Evolutionary conservation across 2,888 invertebrate species (phyloP), one percentile per base, ranked within the genome.

Genomic region (Drosophila cyrtoloma): DNA sequence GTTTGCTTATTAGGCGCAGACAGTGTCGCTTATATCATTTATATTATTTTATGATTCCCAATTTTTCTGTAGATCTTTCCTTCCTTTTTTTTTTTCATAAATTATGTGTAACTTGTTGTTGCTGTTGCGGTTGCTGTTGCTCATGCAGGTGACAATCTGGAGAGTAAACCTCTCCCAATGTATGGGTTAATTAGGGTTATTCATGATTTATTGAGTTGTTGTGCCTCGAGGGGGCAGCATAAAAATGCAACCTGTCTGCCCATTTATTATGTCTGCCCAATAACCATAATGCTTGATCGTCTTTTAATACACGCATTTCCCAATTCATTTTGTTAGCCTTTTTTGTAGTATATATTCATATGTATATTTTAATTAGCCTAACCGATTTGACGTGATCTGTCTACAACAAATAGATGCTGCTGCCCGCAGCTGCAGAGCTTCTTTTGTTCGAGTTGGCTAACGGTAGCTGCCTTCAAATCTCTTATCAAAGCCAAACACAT

Each of bases 1-100:
- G 42, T 33, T 64, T 62, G 70, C 86, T 87, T 87, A 87, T 87
- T 87, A 86, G 87, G 77, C 89, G 84, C 84, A 90, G 87, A 82
- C 87, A 90, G 90, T 87, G 90, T 90, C 87, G 84, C 82, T 86
- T 86, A 90, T 90, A 87, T 87, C 87, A 87, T 87, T 87, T 90
- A 90, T 87, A 90, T 87, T 90, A 84, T 90, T 87, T 89, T 90
- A 87, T 87, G 89, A 84, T 82, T 59, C 50, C 47, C 70, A 65
- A 67, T 65, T 60, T 58, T 44, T 59, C 37, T 59, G n/a, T 71
- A 39, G 33, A 32, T 72, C 28, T 60, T 42, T 42, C 12, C 33
- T 10, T 58, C 42, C 28, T 3, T 28, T 69, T 67, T 65, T 68
- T 72, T 74, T 71, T 84, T 68, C 50, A 73, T 86, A 77, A 79